Evolutionary conservation across 2,888 invertebrate genomes (phyloP).

Genomic region (Euplagia quadripunctaria): DNA sequence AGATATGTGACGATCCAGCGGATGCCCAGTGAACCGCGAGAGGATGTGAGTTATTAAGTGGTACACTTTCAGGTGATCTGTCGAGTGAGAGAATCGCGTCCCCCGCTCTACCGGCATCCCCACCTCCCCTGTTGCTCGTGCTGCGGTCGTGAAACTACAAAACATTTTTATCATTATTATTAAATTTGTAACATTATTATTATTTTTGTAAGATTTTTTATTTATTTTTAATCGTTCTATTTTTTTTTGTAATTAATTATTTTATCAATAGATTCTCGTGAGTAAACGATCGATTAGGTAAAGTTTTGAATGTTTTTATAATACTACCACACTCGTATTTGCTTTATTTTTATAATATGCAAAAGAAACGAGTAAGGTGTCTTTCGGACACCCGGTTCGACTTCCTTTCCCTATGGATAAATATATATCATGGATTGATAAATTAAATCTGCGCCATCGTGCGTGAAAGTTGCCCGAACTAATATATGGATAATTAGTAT

Average conservation of each 20-base stretch:
- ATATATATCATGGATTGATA: too few relatives aligned
- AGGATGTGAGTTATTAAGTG: slow-evolving; percentile 87
- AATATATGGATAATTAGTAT: too few relatives aligned
- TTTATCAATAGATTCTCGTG: too few relatives aligned
- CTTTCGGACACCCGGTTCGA: too few relatives aligned
- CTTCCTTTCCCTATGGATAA: too few relatives aligned
- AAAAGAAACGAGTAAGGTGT: too few relatives aligned
- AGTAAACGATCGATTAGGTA: neutral
- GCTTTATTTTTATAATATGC: too few relatives aligned
- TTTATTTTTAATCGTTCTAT: too few relatives aligned
- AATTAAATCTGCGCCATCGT: too few relatives aligned
- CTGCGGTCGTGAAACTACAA: slow-evolving; percentile 50
- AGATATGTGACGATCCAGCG: slow-evolving; percentile 86
- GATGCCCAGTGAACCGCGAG: slow-evolving; percentile 85
- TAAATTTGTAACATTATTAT: neutral
- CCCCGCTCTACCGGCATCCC: slow-evolving; percentile 47
- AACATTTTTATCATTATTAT: slow-evolving; percentile 24
- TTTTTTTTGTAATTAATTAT: neutral
- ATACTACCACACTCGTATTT: too few relatives aligned
- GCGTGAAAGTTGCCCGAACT: too few relatives aligned
- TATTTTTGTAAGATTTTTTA: neutral
- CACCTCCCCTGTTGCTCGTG: slow-evolving; percentile 28
- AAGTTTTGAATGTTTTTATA: neutral
- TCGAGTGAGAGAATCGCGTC: slow-evolving; percentile 85
- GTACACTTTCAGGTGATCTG: slow-evolving; percentile 87